phyloP scores from a whole-genome alignment of 2,113 vertebrate species.

The Brachyistius frenatus region DNA sequence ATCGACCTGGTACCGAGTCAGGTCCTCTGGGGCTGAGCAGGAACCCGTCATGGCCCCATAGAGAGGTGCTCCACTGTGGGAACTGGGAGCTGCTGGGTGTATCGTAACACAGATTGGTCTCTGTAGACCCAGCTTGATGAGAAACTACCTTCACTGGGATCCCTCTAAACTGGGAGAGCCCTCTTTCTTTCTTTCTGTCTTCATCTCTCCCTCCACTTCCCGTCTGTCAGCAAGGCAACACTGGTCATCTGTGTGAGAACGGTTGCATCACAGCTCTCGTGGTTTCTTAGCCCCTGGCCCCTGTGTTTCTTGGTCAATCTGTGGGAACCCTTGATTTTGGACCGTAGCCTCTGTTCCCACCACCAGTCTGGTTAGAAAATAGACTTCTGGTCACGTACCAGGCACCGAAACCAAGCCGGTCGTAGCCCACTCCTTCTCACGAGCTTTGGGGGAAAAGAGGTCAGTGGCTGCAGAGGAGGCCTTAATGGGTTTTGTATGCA shows the following conservation, averaged over 20 bases:
- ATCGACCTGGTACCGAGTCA: slow-evolving; percentile 13
- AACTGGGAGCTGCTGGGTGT: slow-evolving; percentile 62
- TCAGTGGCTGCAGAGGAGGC: slow-evolving; percentile 65
- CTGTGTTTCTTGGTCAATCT: slow-evolving; percentile 81
- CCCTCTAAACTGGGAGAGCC: slow-evolving; percentile 54
- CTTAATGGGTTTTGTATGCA: slow-evolving; percentile 83
- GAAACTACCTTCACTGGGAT: slow-evolving; percentile 80
- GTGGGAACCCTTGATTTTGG: slow-evolving; percentile 86
- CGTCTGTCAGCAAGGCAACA: slow-evolving; percentile 38
- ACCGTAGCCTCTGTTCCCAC: slow-evolving; percentile 84
- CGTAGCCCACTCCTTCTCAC: slow-evolving; percentile 77
- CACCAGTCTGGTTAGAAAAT: slow-evolving; percentile 83
- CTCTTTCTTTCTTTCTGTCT: slow-evolving; percentile 22
- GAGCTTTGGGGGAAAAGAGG: slow-evolving; percentile 67
- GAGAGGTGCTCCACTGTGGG: slow-evolving; percentile 78
- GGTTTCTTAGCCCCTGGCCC: slow-evolving; percentile 80
- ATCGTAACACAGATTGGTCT: slow-evolving; percentile 64
- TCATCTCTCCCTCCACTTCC: slow-evolving; percentile 37
- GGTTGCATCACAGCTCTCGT: slow-evolving; percentile 80
- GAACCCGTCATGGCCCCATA: slow-evolving; percentile 16
- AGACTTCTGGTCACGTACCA: slow-evolving; percentile 75
- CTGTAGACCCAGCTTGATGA: slow-evolving; percentile 75
- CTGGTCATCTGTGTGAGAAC: slow-evolving; percentile 80
- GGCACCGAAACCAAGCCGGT: slow-evolving; percentile 76
- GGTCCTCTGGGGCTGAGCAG: slow-evolving; percentile 46